Evolutionary conservation across 2,888 invertebrate genomes (phyloP), one percentile per base, ranked within the genome.

Genomic region (Chrysotoxum bicinctum): DNA sequence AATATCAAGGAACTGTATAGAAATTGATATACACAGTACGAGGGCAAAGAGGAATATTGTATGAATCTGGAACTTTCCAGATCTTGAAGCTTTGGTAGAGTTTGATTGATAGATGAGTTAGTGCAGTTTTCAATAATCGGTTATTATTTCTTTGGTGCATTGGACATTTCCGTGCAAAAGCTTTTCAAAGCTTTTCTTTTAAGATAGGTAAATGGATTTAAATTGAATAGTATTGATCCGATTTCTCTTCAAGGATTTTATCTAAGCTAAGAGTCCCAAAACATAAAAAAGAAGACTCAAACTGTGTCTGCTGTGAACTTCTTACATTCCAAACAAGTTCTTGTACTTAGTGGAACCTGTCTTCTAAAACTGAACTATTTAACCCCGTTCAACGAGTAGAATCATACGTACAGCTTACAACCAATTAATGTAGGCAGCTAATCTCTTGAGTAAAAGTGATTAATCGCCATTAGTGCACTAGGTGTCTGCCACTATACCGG

Each of bases 371-470:
- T 62, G 68, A 76, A 60, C 58, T 68, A 76, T 68, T 68, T 58
- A 83, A 73, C 73, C 66, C 54, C 62, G 30, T 54, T 74, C 37
- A 23, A 56, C 30, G 32, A 76, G 69, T 19, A 48, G 50, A 74
- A 62, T 66, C 66, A 68, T 66, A 68, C 84, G 60, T 75, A 56
- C 66, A 68, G 66, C 80, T 80, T 80, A 80, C 84, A 60, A 81
- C 72, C 72, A 76, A 84, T 84, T 84, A 85, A 76, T 80, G 76
- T 76, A 76, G 73, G 81, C 81, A 85, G 73, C 85, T 85, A 68
- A 85, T 81, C 81, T 76, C 69, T 69, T 77, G 16, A 76, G 73
- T 76, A 85, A 81, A 69, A 76, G 81, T 85, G 85, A 81, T 85
- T 85, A 81, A 85, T 85, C 72, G 85, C 72, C 85, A 80, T 81